Conservation (phyloP, 1,140 invertebrate genomes). For the Spodoptera frugiperda region DNA sequence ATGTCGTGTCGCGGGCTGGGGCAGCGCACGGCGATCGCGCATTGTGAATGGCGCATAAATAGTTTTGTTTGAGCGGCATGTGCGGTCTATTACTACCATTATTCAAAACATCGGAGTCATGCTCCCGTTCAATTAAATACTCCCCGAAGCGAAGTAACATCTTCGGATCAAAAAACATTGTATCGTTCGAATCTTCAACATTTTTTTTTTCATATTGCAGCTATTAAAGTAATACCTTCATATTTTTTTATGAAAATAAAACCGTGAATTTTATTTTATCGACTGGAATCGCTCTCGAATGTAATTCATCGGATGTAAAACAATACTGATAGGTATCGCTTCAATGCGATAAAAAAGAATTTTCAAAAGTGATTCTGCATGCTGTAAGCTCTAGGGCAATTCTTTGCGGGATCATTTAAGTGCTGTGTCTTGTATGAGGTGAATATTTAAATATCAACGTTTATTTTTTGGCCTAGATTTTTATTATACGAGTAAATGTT, state of each 20-base stretch:
- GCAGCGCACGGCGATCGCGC: conserved; percentile 23
- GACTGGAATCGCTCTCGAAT: conserved; percentile 66
- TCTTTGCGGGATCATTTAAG: conserved; percentile 74
- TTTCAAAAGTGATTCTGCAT: conserved; percentile 69
- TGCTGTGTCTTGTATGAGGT: conserved; percentile 76
- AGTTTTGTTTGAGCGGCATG: conserved; percentile 66
- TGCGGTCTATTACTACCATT: conserved; percentile 73
- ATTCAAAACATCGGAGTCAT: conserved; percentile 79
- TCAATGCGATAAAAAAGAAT: conserved; percentile 76
- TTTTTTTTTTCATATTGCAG: conserved; percentile 73
- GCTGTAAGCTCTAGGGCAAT: conserved; percentile 69
- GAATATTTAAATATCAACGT: conserved; percentile 42
- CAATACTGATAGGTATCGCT: conserved; percentile 79
- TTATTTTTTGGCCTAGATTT: conserved; percentile 29
- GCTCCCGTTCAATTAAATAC: conserved; percentile 76
- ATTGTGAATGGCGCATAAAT: conserved; percentile 48
- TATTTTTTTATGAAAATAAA: conserved; percentile 71
- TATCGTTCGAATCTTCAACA: conserved; percentile 64
- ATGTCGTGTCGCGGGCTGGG: background rate
- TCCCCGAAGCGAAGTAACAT: conserved; percentile 65
- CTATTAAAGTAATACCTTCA: conserved; percentile 78
- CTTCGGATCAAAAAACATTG: conserved; percentile 64
- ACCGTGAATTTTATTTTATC: conserved; percentile 79
- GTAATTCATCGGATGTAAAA: conserved; percentile 80
- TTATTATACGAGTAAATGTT: conserved; percentile 24